Percentiles rank a stretch among this genome's conserved stretches.
phyloP scores from a whole-genome alignment of 2,888 invertebrate species.

The Eustalomyia histrio region DNA sequence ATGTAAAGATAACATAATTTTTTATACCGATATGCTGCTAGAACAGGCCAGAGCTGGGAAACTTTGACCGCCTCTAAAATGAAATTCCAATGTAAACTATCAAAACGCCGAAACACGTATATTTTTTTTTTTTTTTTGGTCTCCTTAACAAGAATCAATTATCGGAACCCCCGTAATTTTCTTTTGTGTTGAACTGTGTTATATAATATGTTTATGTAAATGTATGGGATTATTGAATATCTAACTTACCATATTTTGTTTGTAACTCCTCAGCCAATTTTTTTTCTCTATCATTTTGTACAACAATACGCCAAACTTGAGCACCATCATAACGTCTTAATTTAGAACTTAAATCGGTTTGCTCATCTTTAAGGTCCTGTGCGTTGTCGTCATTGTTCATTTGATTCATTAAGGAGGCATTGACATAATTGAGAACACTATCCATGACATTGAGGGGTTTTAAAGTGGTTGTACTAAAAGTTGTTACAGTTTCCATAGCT shows the following conservation, averaged over 20 bases:
- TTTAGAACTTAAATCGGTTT: constrained; percentile 69
- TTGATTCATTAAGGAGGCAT: constrained; percentile 71
- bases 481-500: constrained; percentile 22
- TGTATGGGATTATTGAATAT: not conserved
- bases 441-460: constrained; percentile 69
- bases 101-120: no score
- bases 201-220: not conserved
- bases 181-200: no score
- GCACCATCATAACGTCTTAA: constrained; percentile 86
- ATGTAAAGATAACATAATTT: no score
- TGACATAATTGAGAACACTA: constrained; percentile 76
- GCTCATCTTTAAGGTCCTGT: constrained; percentile 55
- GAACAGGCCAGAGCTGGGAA: no score
- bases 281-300: constrained; percentile 81
- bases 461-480: constrained; percentile 55
- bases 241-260: constrained; percentile 81
- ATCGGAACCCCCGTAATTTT: no score
- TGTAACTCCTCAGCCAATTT: constrained; percentile 81
- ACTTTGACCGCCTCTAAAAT: no score
- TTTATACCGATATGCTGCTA: no score
- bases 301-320: constrained; percentile 87
- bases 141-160: no score
- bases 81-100: no score
- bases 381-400: constrained; percentile 36
- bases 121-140: no score